Evolutionary conservation across 2,888 invertebrate species (phyloP).

Genomic region (Villa cingulata): DNA sequence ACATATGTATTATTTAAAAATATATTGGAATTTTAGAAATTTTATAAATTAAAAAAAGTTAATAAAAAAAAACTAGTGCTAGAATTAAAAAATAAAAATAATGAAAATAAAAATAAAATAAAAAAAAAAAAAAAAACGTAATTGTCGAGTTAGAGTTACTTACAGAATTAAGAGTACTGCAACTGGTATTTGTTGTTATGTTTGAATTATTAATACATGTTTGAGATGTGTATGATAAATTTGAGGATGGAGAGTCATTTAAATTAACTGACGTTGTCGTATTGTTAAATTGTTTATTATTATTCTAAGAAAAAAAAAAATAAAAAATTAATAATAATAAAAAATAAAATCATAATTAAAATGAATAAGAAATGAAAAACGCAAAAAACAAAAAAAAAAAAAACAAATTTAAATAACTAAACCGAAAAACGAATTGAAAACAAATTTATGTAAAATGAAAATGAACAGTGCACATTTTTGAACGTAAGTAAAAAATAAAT

Average conservation of each 20-base stretch:
- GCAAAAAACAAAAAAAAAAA: too few relatives aligned
- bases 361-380: not conserved
- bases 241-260: too few relatives aligned
- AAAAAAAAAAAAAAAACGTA: too few relatives aligned
- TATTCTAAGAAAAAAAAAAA: conserved; percentile 1
- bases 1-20: not conserved
- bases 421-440: too few relatives aligned
- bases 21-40: not conserved
- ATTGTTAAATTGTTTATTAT: conserved; percentile 3
- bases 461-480: too few relatives aligned
- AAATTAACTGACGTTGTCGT: not conserved
- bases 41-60: not conserved
- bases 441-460: too few relatives aligned
- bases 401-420: not conserved
- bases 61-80: not conserved
- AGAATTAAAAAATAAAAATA: too few relatives aligned
- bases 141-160: conserved; percentile 14
- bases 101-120: too few relatives aligned
- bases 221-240: conserved; percentile 5
- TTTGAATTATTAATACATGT: too few relatives aligned
- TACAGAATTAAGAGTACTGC: conserved; percentile 9
- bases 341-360: not conserved
- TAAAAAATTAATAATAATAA: not conserved
- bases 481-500: too few relatives aligned
- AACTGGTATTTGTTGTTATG: conserved; percentile 31